Evolutionary conservation across 2,113 vertebrate genomes (phyloP).

Genomic region (Austrofundulus limnaeus): DNA sequence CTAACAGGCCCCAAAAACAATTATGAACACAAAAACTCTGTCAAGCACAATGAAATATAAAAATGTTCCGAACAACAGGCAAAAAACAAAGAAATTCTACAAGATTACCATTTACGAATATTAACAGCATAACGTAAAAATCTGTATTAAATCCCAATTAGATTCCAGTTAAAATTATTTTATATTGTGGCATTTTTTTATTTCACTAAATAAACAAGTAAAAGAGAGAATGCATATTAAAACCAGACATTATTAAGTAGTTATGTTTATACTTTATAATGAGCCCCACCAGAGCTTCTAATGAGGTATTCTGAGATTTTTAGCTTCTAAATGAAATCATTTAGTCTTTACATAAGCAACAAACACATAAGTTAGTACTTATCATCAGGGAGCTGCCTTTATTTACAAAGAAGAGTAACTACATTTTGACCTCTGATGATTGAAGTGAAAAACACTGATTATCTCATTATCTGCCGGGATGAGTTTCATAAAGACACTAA

Average conservation of each 20-base stretch:
- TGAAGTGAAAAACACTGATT: not conserved
- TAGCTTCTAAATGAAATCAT: slow-evolving; percentile 17
- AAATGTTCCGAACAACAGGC: too few species aligned
- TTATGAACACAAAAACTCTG: too few species aligned
- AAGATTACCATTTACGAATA: slow-evolving; percentile 16
- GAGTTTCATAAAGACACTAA: too few species aligned
- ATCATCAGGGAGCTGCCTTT: not conserved
- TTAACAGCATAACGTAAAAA: slow-evolving; percentile 29
- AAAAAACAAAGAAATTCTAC: too few species aligned
- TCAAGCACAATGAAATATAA: too few species aligned
- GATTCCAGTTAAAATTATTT: not conserved
- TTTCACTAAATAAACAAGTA: not conserved
- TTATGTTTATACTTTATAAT: slow-evolving; percentile 35
- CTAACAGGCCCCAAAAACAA: not conserved
- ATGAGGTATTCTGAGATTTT: slow-evolving; percentile 17
- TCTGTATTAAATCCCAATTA: slow-evolving; percentile 23
- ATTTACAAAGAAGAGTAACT: not conserved
- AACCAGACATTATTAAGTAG: not conserved
- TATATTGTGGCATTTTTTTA: not conserved
- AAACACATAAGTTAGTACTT: slow-evolving; percentile 28
- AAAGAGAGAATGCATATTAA: slow-evolving; percentile 4
- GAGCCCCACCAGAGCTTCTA: slow-evolving; percentile 10
- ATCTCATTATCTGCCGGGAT: not conserved
- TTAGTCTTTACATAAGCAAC: slow-evolving; percentile 27
- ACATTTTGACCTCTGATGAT: not conserved